Base-by-base conservation (phyloP, 1,140 invertebrate genomes). In the Neoseiulus cucumeris region DNA sequence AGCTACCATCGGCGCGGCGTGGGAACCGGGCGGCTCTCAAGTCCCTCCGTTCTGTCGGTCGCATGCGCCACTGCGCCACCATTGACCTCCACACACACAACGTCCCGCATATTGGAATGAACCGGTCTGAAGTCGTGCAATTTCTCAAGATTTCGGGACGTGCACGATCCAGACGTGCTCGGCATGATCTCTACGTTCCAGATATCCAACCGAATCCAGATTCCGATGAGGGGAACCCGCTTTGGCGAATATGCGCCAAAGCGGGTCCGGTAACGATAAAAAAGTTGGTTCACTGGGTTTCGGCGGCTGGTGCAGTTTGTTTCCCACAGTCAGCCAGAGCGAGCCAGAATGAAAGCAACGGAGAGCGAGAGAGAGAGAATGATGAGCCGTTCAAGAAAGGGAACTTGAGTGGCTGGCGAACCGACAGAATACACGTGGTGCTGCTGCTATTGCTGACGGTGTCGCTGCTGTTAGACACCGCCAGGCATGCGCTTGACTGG, bases 41-140 rank as follows among this genome's bases (percentile, higher is more conserved):
- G 51, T 39, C 33, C 33, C 33, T 39, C 33, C 33, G 33, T 39
- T 39, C 33, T 39, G 33, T 39, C 33, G 33, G 33, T 59, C 51
- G 51, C 51, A 59, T 59, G 51, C 22, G 51, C 51, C 33, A 39
- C 33, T 39, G 33, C 33, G 33, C 33, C 33, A 59, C 14, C 51
- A 59, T 59, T 59, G 51, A 59, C 51, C 51, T 59, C 51, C 51
- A 59, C 51, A 59, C 51, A 59, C 51, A 59, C 51, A 59, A 59
- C 45, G 28, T 25, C 51, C 1, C 51, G 51, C 51, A 18, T 59
- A 20, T 18, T 18, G 12, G 51, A 2, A 59, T 59, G 51, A 59
- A 59, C 51, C 51, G 51, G 51, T 59, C 22, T 14, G 51, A 59
- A 17, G 12, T 59, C 2, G 14, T 20, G 17, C 12, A 17, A 29